These are phyloP conservation scores for Scaptomyza polygonia DNA, from an alignment of 2,888 invertebrate genomes.

Conservation along the genomic window DNA sequence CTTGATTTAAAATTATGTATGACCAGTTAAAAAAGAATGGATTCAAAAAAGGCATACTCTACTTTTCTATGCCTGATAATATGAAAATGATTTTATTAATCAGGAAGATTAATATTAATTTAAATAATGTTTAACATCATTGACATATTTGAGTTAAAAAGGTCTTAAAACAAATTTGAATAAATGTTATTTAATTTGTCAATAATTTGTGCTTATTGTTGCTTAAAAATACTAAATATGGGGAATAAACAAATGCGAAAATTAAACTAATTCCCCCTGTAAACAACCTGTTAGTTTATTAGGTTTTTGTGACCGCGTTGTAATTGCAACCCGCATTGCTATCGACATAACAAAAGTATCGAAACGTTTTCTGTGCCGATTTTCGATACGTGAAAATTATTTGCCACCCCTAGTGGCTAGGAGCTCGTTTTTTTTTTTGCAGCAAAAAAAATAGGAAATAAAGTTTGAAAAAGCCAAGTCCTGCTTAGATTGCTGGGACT, in stretches of 20 bases:
- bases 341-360: constrained; percentile 1
- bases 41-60: too few species aligned
- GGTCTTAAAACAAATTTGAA: too few species aligned
- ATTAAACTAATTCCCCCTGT: too few species aligned
- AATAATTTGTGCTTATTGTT: too few species aligned
- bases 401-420: constrained; percentile 41
- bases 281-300: not conserved
- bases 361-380: constrained; percentile 4
- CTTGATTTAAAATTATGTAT: too few species aligned
- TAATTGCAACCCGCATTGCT: not conserved
- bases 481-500: constrained; percentile 47
- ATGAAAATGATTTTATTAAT: too few species aligned
- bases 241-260: not conserved
- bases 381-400: constrained; percentile 23
- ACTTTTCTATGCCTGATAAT: too few species aligned
- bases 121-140: not conserved
- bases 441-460: constrained; percentile 34
- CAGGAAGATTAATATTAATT: not conserved
- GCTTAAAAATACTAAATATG: not conserved
- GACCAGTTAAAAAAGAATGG: too few species aligned
- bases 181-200: too few species aligned
- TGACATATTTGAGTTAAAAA: not conserved
- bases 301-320: not conserved
- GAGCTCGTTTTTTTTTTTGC: constrained; percentile 52
- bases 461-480: constrained; percentile 43